These are phyloP conservation scores for Scolopax bukidnonensis DNA, from an alignment of 2,797 vertebrate species.

Conservation along the genomic window DNA sequence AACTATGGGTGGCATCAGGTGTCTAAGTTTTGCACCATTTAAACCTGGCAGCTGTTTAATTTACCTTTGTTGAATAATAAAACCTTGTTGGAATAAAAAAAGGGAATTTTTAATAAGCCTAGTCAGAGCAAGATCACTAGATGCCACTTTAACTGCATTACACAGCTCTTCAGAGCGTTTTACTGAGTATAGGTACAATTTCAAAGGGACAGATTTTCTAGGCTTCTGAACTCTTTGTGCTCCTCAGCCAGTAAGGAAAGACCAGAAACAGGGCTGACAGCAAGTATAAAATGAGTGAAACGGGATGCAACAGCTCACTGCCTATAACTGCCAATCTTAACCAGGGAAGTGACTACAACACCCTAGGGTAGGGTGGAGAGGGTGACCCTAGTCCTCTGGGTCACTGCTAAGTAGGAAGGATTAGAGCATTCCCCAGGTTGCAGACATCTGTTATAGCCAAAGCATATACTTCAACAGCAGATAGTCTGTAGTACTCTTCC, in stretches of 20 bases:
- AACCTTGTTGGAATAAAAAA: constrained; percentile 18
- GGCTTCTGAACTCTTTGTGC: background rate
- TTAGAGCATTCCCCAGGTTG: background rate
- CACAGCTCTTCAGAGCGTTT: background rate
- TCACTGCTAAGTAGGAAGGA: background rate
- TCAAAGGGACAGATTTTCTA: background rate
- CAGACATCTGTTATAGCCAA: background rate
- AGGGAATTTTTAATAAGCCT: background rate
- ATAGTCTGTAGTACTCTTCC: background rate
- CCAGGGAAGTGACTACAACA: background rate
- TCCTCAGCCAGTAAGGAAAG: background rate
- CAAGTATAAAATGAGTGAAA: background rate
- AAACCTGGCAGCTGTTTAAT: constrained; percentile 40
- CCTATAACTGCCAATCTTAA: background rate
- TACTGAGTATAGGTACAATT: background rate
- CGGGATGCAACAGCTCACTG: background rate
- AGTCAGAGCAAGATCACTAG: background rate
- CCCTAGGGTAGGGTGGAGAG: background rate
- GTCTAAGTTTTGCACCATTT: constrained; percentile 11
- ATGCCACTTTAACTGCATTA: background rate
- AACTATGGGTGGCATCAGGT: constrained; percentile 20
- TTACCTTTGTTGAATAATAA: constrained; percentile 28
- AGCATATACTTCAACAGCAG: background rate
- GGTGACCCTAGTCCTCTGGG: background rate
- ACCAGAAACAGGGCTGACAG: background rate